Conservation (phyloP, 2,797 vertebrate genomes). For the Columba guinea region DNA sequence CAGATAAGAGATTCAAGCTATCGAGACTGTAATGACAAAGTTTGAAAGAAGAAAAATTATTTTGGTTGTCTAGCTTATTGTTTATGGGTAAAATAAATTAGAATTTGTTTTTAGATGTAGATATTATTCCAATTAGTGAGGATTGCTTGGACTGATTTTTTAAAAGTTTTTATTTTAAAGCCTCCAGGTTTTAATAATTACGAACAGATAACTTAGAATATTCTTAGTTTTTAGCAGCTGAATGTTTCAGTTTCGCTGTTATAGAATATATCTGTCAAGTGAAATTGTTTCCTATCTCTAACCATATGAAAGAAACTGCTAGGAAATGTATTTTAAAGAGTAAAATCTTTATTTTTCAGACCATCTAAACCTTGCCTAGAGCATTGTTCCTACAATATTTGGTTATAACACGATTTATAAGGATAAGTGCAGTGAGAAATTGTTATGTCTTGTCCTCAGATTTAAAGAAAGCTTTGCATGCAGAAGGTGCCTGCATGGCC, state of each 20-base stretch:
- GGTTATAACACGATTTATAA: background rate
- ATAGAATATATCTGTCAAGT: background rate
- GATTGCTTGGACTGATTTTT: background rate
- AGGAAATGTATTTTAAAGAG: background rate
- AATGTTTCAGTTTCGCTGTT: background rate
- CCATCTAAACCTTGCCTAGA: constrained; percentile 10
- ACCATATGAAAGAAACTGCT: background rate
- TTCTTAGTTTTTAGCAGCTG: background rate
- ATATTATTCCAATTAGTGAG: background rate
- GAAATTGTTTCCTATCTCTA: background rate
- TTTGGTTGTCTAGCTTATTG: background rate
- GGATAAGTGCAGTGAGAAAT: background rate
- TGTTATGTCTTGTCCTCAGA: background rate
- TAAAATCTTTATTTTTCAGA: constrained; percentile 7
- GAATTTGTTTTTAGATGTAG: background rate
- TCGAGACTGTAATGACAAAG: background rate
- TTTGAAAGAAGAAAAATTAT: background rate
- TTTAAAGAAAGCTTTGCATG: constrained; percentile 7
- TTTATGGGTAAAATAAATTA: background rate
- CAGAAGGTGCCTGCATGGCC: background rate
- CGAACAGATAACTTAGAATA: background rate
- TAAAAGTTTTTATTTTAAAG: background rate
- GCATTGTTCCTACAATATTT: background rate
- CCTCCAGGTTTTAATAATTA: background rate
- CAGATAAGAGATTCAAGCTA: background rate